These are phyloP conservation scores for Phengaris alcon DNA, from an alignment of 2,888 invertebrate species.

Conservation along the genomic window DNA sequence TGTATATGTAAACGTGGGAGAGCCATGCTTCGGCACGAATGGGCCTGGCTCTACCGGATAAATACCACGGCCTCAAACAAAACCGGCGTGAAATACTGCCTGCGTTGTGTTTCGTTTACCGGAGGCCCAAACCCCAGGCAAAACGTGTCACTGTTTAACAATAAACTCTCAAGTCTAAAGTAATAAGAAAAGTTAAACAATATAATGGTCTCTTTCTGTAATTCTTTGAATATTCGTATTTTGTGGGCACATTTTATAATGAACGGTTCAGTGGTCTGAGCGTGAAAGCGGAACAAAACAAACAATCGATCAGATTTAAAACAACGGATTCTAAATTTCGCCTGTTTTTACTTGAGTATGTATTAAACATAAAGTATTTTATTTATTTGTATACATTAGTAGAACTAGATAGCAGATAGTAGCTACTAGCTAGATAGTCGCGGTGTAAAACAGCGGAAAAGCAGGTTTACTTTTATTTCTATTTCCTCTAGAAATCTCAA, in stretches of 20 bases:
- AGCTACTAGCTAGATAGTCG: background rate
- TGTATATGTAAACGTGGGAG: too few relatives aligned
- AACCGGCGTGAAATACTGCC: too few relatives aligned
- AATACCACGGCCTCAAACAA: too few relatives aligned
- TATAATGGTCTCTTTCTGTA: background rate
- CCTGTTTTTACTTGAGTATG: background rate
- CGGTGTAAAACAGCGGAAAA: background rate
- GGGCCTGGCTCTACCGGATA: too few relatives aligned
- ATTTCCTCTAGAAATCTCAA: constrained; percentile 7
- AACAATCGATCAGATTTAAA: background rate
- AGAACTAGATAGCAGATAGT: background rate
- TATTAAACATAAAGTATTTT: too few relatives aligned
- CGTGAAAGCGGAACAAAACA: constrained; percentile 11
- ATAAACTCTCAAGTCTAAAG: too few relatives aligned
- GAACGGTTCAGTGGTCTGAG: constrained; percentile 3
- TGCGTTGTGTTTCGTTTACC: too few relatives aligned
- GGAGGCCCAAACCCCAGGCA: too few relatives aligned
- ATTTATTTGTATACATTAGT: background rate
- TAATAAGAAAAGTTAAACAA: too few relatives aligned
- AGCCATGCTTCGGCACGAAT: too few relatives aligned
- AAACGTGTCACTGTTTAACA: too few relatives aligned
- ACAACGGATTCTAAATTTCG: background rate
- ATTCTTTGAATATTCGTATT: background rate
- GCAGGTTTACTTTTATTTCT: background rate
- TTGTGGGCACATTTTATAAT: background rate